A percentile compares a stretch with the other conserved stretches of the same genome.
These are phyloP conservation scores for Echiichthys vipera DNA, from an alignment of 2,797 vertebrate genomes.

Conservation along the genomic window DNA sequence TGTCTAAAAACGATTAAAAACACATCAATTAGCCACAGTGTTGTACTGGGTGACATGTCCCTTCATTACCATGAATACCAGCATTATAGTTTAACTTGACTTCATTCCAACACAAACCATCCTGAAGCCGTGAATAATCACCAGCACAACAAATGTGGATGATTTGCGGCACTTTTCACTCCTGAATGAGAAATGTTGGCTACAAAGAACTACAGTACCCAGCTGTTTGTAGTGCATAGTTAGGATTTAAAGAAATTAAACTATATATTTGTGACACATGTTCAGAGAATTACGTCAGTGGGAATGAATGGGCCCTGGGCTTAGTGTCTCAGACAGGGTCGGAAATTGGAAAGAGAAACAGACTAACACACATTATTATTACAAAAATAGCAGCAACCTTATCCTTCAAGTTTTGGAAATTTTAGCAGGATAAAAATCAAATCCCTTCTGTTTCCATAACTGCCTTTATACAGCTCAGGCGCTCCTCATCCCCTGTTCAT, in stretches of 20 bases:
- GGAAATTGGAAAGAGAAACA: neutral
- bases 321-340: neutral
- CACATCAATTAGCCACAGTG: neutral
- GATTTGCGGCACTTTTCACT: neutral
- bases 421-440: neutral
- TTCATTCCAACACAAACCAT: neutral
- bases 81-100: neutral
- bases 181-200: too few species aligned
- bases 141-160: neutral
- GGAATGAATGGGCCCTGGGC: neutral
- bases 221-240: too few species aligned
- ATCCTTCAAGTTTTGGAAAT: neutral
- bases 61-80: neutral
- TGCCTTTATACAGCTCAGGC: neutral
- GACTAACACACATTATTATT: neutral
- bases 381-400: neutral
- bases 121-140: neutral
- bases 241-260: neutral
- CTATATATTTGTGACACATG: neutral
- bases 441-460: neutral
- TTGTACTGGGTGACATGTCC: neutral
- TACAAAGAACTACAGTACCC: too few species aligned
- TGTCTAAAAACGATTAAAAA: neutral
- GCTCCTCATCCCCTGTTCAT: too few species aligned
- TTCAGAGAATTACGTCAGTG: neutral